phyloP scores from a whole-genome alignment of 2,113 vertebrate species.

The Limanda limanda region DNA sequence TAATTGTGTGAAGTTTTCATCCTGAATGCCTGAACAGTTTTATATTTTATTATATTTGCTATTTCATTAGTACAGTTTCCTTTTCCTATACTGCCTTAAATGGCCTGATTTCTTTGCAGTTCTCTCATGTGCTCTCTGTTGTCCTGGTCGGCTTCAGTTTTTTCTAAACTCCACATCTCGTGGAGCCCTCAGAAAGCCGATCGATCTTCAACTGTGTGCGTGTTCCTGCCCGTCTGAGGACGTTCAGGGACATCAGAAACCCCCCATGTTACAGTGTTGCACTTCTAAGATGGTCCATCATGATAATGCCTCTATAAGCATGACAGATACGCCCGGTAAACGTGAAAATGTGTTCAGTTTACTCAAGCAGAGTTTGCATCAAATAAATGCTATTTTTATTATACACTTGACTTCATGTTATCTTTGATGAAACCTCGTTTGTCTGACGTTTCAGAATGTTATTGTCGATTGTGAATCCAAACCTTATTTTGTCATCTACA shows the following conservation, averaged over 20 bases:
- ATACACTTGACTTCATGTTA: conserved; percentile 4
- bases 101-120: neutral
- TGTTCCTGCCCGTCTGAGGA: neutral
- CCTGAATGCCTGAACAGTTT: neutral
- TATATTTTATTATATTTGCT: neutral
- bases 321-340: conserved; percentile 3
- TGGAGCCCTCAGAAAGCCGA: conserved; percentile 1
- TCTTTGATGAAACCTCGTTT: neutral
- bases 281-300: conserved; percentile 25
- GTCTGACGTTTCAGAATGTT: too few relatives aligned
- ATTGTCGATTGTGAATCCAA: too few relatives aligned
- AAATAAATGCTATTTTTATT: conserved; percentile 77
- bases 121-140: neutral
- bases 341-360: conserved; percentile 27
- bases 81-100: conserved; percentile 22
- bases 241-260: neutral
- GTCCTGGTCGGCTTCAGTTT: neutral
- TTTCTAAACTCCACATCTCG: conserved; percentile 12
- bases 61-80: neutral
- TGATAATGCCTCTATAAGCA: conserved; percentile 22
- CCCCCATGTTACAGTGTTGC: conserved; percentile 20
- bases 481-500: too few relatives aligned
- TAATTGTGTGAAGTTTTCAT: neutral
- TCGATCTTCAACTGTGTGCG: too few relatives aligned
- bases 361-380: conserved; percentile 31